Conservation (phyloP, 2,113 vertebrate genomes). For the Atractosteus spatula region DNA sequence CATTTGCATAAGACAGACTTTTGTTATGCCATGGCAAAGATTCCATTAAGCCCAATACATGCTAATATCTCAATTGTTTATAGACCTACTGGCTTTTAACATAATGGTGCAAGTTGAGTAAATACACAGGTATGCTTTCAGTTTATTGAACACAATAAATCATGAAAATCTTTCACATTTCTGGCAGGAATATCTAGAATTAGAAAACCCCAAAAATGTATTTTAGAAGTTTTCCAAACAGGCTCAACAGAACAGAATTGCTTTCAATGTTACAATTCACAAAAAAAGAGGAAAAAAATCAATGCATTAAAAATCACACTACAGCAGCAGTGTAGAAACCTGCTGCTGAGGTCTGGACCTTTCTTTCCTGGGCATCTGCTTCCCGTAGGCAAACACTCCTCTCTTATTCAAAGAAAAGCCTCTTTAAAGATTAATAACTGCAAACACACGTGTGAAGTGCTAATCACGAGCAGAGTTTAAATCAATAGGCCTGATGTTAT, state of each 20-base stretch:
- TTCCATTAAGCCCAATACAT: no score
- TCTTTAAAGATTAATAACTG: conserved; percentile 22
- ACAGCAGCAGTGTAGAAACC: no score
- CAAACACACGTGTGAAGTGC: neutral
- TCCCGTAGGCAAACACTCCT: conserved; percentile 8
- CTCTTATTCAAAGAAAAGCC: conserved; percentile 10
- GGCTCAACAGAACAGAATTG: neutral
- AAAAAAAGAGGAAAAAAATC: no score
- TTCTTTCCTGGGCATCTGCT: neutral
- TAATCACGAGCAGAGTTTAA: conserved; percentile 7
- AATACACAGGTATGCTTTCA: neutral
- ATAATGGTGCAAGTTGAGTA: neutral
- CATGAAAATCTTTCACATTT: neutral
- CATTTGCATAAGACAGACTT: neutral
- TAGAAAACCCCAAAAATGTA: neutral
- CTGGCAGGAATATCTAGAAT: neutral
- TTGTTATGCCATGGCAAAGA: no score
- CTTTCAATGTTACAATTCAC: no score
- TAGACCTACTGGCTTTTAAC: no score
- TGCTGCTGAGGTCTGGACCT: neutral
- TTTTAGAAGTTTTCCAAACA: neutral
- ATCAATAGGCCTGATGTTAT: conserved; percentile 4
- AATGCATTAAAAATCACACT: no score
- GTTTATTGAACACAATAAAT: neutral
- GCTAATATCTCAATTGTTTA: no score